These are phyloP conservation scores for Hippasteria phrygiana DNA, from an alignment of 53 echinoderm and acorn worm species.

Conservation along the genomic window DNA sequence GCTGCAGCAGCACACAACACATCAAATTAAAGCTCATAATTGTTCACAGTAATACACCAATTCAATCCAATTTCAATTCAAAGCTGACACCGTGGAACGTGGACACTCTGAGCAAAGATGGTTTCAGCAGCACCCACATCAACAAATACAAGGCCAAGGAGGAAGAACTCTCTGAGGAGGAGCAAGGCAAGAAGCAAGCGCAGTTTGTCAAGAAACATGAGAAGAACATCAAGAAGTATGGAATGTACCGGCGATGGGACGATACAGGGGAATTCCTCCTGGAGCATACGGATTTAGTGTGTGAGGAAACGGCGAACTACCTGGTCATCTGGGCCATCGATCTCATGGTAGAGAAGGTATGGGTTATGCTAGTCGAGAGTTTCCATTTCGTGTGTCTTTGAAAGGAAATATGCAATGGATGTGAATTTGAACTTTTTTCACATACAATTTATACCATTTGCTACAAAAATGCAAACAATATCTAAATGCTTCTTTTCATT, in stretches of 20 bases:
- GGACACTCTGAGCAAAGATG: constrained; percentile 90
- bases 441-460: too few relatives aligned
- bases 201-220: constrained; percentile 91
- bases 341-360: constrained; percentile 87
- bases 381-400: too few relatives aligned
- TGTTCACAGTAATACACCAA: too few relatives aligned
- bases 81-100: constrained; percentile 91
- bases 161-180: constrained; percentile 73
- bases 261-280: constrained; percentile 79
- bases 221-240: constrained; percentile 89
- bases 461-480: too few relatives aligned
- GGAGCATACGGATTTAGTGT: constrained; percentile 80
- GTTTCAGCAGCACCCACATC: constrained; percentile 88
- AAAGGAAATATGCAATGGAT: too few relatives aligned
- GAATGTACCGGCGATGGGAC: constrained; percentile 84
- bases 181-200: constrained; percentile 65
- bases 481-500: too few relatives aligned
- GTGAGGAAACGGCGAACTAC: constrained; percentile 94
- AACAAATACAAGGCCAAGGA: constrained; percentile 74
- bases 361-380: too few relatives aligned
- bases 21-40: too few relatives aligned
- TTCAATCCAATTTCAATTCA: not conserved
- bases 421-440: too few relatives aligned
- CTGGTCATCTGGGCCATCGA: constrained; percentile 98
- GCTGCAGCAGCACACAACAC: too few relatives aligned